Conservation (phyloP, 2,888 invertebrate species). For the Lasioglossum marginatum region DNA sequence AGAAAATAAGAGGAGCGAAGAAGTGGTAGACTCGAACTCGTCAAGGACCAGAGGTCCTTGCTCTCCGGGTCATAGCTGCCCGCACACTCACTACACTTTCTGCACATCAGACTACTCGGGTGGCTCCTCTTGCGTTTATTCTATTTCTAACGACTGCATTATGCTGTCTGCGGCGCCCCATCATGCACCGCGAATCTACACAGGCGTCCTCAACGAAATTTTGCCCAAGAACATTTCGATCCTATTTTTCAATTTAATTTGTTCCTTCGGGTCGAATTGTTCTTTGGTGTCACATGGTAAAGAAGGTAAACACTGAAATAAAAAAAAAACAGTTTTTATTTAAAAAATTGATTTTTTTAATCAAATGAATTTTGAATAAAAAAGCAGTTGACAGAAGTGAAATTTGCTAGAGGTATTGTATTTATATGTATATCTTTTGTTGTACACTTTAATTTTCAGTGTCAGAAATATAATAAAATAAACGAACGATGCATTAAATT, state of each 20-base stretch:
- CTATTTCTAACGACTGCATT: slow-evolving; percentile 45
- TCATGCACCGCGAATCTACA: background rate
- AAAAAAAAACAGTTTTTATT: no score
- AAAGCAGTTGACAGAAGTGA: no score
- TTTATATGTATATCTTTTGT: no score
- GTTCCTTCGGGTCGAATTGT: background rate
- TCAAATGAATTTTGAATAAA: no score
- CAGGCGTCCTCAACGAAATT: background rate
- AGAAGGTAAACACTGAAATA: background rate
- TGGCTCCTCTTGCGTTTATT: slow-evolving; percentile 66
- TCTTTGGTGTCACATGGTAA: background rate
- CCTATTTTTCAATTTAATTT: background rate
- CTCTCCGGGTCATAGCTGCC: slow-evolving; percentile 80
- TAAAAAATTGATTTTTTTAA: no score
- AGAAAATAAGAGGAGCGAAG: slow-evolving; percentile 67
- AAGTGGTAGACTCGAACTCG: slow-evolving; percentile 74
- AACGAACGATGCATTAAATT: background rate
- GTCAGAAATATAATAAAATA: background rate
- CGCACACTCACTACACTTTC: slow-evolving; percentile 76
- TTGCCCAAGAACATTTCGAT: background rate
- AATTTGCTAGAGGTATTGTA: no score
- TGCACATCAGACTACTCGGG: slow-evolving; percentile 57
- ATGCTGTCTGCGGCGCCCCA: background rate
- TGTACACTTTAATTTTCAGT: no score
- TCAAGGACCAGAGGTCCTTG: slow-evolving; percentile 83